Base-by-base conservation (phyloP, 2,113 vertebrate species). In the Piaya cayana region DNA sequence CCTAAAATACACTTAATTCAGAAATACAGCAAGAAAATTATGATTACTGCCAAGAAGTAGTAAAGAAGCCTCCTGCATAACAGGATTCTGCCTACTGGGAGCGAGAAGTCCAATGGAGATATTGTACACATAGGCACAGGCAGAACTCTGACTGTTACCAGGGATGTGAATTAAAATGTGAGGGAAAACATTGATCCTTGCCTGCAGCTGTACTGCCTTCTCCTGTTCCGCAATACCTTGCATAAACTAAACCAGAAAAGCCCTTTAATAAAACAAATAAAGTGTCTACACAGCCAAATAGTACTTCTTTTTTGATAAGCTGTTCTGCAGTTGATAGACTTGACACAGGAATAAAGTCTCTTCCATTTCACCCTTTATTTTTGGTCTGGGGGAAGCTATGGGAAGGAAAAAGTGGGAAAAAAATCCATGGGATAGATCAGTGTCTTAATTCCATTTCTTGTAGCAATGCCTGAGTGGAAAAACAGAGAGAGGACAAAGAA, bases 81-180 rank as follows among this genome's bases (percentile, higher is more conserved):
- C 17, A 39, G 70, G 22, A 5, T 92, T 78, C 50, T 87, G 20
- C 12, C 20, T 59, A 11, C 12, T 86, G 12, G 19, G 25, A 74
- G 9, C 1, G 0, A 39, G 17, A 65, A 65, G 11, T 45, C 9
- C 3, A 1, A 36, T 59, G 60, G 43, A 86, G 17, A 53, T 39
- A 37, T 1, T n/a, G 11, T 20, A 34, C 1, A 1, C 2, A 1
- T 8, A 82, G 14, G 45, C 2, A 2, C 32, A 45, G 49, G 19
- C n/a, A 77, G 49, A 49, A 7, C 16, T 79, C 25, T 58, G n/a
- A 14, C 36, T 86, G 9, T 88, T 76, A 42, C 9, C 3, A 49
- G 55, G 19, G 19, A 42, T n/a, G 17, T 63, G 39, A 76, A 29
- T 15, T 62, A 39, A 49, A 49, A 49, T 49, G 47, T 49, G 47